phyloP scores from a whole-genome alignment of 2,888 invertebrate species.

The Julus scanicus region DNA sequence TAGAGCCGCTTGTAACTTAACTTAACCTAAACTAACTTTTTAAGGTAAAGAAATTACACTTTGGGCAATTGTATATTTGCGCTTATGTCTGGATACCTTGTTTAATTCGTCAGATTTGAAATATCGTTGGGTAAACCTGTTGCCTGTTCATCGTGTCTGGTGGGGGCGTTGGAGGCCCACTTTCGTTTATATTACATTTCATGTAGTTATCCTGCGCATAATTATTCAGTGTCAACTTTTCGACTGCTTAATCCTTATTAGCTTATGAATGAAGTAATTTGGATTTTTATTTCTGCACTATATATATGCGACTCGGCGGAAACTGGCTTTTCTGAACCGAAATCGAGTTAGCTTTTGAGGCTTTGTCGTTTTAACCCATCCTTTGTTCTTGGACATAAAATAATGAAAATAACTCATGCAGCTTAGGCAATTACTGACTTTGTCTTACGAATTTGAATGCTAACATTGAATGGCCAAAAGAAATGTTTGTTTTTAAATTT shows the following conservation, averaged over 20 bases:
- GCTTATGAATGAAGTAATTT: constrained; percentile 18
- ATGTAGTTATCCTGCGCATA: neutral
- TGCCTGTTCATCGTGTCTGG: neutral
- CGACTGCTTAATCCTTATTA: constrained; percentile 19
- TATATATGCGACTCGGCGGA: neutral
- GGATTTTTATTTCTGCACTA: neutral
- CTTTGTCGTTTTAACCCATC: neutral
- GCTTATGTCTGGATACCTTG: too few species aligned
- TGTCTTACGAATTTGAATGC: neutral
- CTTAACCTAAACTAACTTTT: too few species aligned
- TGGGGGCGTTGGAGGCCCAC: neutral
- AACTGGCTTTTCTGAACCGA: neutral
- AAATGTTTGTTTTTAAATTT: neutral
- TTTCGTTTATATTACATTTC: neutral
- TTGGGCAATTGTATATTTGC: too few species aligned
- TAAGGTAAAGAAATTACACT: too few species aligned
- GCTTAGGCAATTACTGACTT: neutral
- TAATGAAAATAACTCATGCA: neutral
- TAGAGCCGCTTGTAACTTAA: too few species aligned
- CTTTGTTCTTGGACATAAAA: neutral
- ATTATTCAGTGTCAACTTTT: neutral
- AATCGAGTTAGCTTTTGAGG: neutral
- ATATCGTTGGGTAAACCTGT: neutral
- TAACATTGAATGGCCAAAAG: neutral
- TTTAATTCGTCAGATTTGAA: too few species aligned